Evolutionary conservation across 2,797 vertebrate genomes (phyloP), one percentile per base, ranked within the genome.

Genomic region (Podarcis lilfordi): DNA sequence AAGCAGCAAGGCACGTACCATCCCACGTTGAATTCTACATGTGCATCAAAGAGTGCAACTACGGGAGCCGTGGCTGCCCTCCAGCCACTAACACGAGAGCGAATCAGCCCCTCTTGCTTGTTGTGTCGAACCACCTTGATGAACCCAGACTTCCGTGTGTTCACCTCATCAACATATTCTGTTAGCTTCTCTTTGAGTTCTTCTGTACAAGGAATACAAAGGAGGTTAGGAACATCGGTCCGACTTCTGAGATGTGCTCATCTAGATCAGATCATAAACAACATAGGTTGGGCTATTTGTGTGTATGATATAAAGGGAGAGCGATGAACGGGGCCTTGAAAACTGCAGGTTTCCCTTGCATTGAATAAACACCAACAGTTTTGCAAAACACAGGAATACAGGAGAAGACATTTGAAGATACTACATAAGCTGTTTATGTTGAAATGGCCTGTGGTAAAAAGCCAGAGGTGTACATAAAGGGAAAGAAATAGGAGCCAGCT

Each of bases 21-120:
- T 91, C 98, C 98, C 84, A 98, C 96, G 19, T 96, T 99, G 96
- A 99, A 99, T 94, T 99, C 99, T 68, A 99, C 98, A 0, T 99
- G 99, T 93, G 99, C 98, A 91, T 99, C 99, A 40, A 99, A 99
- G 88, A 99, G 98, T 1, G 99, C 99, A 35, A 99, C 99, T 0
- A 99, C 98, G 0, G 99, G 98, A 0, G 98, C 99, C 0, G 98
- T 98, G 85, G 99, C 98, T 0, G 94, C 98, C 88, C 99, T 97
- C 98, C 98, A 99, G 83, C 99, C 99, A 0, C 98, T 99, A 94
- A 99, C 98, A 45, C 99, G 97, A 17, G 99, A 98, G 1, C 98
- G 98, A 93, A 99, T 99, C 93, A 99, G 97, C 79, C 99, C 99
- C 93, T 99, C 99, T 93, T 99, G 99, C 92, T 97, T 98, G 94